phyloP scores from a whole-genome alignment of 2,113 vertebrate species.

The Grallaria varia region DNA sequence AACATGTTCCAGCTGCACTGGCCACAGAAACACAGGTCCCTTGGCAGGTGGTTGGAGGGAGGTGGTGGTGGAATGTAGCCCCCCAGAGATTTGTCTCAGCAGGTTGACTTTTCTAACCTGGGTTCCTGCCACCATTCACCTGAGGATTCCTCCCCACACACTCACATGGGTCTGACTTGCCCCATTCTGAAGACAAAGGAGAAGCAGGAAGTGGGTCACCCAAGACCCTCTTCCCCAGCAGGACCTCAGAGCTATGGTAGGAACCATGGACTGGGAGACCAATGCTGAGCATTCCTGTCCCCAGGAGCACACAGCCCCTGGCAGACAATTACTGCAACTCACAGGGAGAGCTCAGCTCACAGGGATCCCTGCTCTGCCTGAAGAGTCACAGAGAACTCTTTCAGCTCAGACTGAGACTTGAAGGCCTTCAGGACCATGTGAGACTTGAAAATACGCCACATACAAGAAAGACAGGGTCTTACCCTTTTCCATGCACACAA shows the following conservation, averaged over 20 bases:
- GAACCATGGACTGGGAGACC: not conserved
- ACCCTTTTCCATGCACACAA: not conserved
- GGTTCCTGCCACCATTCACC: not conserved
- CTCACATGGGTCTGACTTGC: not conserved
- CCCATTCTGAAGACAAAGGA: not conserved
- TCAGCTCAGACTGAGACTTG: not conserved
- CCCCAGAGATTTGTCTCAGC: not conserved
- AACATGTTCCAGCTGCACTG: not conserved
- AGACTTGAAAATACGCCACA: not conserved
- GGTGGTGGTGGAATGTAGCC: not conserved
- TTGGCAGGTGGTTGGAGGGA: not conserved
- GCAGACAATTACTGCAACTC: not conserved
- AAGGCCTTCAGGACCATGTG: too few relatives aligned
- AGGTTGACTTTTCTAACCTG: not conserved
- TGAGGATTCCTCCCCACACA: not conserved
- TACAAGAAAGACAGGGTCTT: not conserved
- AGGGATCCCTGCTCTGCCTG: not conserved
- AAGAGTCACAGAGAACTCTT: not conserved
- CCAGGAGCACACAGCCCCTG: not conserved
- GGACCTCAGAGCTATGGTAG: not conserved
- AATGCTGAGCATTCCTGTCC: not conserved
- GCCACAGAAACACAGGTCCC: too few relatives aligned
- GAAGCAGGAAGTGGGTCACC: not conserved
- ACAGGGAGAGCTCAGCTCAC: not conserved
- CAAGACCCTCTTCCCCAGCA: not conserved